These are phyloP conservation scores for Tragulus kanchil DNA, from an alignment of 2,113 vertebrate genomes.

Conservation along the genomic window DNA sequence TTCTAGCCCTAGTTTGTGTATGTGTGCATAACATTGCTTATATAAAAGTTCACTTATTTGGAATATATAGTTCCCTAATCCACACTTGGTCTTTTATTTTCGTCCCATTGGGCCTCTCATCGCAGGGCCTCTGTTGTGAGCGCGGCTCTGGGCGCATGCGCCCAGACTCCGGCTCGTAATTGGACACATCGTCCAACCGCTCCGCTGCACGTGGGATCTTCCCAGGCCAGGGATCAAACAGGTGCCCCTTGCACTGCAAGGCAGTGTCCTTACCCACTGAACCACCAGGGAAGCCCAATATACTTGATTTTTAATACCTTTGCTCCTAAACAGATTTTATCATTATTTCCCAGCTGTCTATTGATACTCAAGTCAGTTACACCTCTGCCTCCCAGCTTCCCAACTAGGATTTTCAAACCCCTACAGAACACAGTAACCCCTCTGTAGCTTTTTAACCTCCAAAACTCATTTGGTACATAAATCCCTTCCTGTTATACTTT, in stretches of 20 bases:
- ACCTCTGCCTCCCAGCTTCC: not conserved
- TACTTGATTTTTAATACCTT: not conserved
- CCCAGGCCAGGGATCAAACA: too few species aligned
- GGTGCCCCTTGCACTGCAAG: too few species aligned
- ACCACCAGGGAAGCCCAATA: too few species aligned
- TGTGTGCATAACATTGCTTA: not conserved
- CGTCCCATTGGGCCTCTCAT: too few species aligned
- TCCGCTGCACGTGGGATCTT: too few species aligned
- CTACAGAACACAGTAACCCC: not conserved
- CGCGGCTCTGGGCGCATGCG: too few species aligned
- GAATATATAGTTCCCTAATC: not conserved
- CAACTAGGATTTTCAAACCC: not conserved
- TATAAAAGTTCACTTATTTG: slow-evolving; percentile 38
- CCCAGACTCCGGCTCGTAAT: too few species aligned
- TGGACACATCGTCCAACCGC: too few species aligned
- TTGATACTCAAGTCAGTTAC: not conserved
- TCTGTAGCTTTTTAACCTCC: not conserved
- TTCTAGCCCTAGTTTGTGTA: not conserved
- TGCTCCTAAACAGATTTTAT: not conserved
- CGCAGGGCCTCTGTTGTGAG: too few species aligned
- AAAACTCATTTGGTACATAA: not conserved
- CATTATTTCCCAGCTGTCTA: not conserved
- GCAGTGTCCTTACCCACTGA: too few species aligned
- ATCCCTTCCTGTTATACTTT: slow-evolving; percentile 5
- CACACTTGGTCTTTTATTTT: too few species aligned